Evolutionary conservation across 2,888 invertebrate species (phyloP).

Genomic region (Campoplex capitator): DNA sequence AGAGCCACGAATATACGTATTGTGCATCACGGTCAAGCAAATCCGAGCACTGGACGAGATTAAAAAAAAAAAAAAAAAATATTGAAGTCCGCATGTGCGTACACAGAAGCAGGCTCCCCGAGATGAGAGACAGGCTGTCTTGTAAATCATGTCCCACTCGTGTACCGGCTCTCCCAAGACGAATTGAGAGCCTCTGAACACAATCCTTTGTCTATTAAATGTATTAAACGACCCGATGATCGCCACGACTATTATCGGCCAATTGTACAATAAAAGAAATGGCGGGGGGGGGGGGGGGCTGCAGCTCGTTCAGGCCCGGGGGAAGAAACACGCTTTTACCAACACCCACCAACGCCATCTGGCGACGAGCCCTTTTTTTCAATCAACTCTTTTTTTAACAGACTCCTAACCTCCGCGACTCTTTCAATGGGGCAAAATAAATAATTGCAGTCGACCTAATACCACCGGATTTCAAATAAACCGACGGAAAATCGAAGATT

Average conservation of each 20-base stretch:
- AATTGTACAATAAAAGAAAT: slow-evolving; percentile 83
- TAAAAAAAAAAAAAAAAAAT: not conserved
- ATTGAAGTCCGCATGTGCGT: not conserved
- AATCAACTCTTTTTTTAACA: not conserved
- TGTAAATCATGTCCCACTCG: not conserved
- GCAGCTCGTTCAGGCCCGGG: slow-evolving; percentile 33
- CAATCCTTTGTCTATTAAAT: slow-evolving; percentile 82
- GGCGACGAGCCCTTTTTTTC: slow-evolving; percentile 19
- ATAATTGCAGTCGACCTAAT: slow-evolving; percentile 43
- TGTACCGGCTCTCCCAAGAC: slow-evolving; percentile 15
- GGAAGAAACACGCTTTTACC: not conserved
- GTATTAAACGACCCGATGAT: slow-evolving; percentile 79
- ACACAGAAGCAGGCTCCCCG: not conserved
- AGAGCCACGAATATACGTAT: not conserved
- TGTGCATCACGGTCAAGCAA: slow-evolving; percentile 52
- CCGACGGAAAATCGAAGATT: not conserved
- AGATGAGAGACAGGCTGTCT: slow-evolving; percentile 6
- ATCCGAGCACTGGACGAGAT: slow-evolving; percentile 45
- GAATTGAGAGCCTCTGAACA: slow-evolving; percentile 79
- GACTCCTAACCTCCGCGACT: not conserved
- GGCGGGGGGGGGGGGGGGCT: slow-evolving; percentile 78
- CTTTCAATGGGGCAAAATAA: slow-evolving; percentile 58
- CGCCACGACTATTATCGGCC: slow-evolving; percentile 78
- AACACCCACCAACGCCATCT: slow-evolving; percentile 41
- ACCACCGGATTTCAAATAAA: not conserved